Evolutionary conservation across 1,140 invertebrate species (phyloP).

Genomic region (Antheraea mylitta): DNA sequence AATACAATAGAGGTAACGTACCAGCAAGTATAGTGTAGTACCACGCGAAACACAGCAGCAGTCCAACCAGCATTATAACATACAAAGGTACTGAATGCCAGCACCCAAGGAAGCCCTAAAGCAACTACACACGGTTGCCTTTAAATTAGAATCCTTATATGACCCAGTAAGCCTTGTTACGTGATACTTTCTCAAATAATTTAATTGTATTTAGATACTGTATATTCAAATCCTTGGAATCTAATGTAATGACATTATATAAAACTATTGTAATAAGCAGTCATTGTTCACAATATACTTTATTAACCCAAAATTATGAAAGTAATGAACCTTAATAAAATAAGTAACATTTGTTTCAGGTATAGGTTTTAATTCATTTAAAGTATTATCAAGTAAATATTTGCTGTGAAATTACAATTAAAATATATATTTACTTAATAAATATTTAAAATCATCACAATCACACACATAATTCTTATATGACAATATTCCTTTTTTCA

Average conservation of each 20-base stretch:
- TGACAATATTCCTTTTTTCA: not conserved
- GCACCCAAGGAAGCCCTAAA: conserved; percentile 44
- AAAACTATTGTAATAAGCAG: too few species aligned
- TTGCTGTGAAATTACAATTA: too few species aligned
- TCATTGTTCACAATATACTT: too few species aligned
- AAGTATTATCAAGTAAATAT: too few species aligned
- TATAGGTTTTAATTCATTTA: too few species aligned
- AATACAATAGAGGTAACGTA: conserved; percentile 29
- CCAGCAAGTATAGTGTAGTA: conserved; percentile 67
- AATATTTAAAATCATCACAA: not conserved
- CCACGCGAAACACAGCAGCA: conserved; percentile 61
- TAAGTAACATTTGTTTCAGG: too few species aligned
- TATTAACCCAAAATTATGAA: too few species aligned
- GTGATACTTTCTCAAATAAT: conserved; percentile 19
- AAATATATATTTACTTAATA: not conserved
- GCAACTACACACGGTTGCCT: conserved; percentile 11
- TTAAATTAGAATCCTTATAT: conserved; percentile 63
- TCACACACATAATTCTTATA: not conserved
- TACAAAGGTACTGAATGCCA: conserved; percentile 36
- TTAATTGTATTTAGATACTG: conserved; percentile 3
- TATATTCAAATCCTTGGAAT: conserved; percentile 1
- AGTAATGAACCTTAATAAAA: too few species aligned
- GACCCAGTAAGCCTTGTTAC: conserved; percentile 40
- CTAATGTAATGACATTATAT: too few species aligned
- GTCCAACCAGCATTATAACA: conserved; percentile 55